These are phyloP conservation scores for Drosophila hamatofila DNA, from an alignment of 2,888 invertebrate genomes.

Conservation along the genomic window DNA sequence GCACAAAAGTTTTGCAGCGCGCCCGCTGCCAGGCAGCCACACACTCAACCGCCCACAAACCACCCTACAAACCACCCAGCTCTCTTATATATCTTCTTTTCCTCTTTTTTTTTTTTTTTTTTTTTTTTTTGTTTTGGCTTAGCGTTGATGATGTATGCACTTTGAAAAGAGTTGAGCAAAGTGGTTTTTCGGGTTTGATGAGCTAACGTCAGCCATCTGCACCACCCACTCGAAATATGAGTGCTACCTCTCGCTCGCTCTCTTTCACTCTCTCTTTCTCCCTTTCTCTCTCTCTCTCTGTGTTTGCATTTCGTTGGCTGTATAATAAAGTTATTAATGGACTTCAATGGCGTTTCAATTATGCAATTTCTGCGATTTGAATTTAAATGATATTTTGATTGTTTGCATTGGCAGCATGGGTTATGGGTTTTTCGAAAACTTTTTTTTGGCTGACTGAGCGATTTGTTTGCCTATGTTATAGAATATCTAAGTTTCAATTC, in stretches of 20 bases:
- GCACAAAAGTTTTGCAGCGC: constrained; percentile 71
- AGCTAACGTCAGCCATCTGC: constrained; percentile 67
- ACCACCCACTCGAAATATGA: constrained; percentile 41
- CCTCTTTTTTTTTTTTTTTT: background rate
- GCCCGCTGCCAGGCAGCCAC: constrained; percentile 9
- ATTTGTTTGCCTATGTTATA: constrained; percentile 34
- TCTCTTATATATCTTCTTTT: background rate
- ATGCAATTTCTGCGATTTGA: constrained; percentile 79
- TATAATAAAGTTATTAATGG: constrained; percentile 78
- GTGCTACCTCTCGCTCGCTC: constrained; percentile 17
- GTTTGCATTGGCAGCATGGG: constrained; percentile 51
- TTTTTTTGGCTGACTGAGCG: constrained; percentile 32
- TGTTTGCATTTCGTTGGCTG: constrained; percentile 61
- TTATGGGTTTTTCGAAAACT: constrained; percentile 17
- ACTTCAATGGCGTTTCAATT: constrained; percentile 78
- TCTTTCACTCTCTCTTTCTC: background rate
- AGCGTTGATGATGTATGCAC: constrained; percentile 78
- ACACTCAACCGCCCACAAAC: background rate
- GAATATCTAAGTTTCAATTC: constrained; percentile 9
- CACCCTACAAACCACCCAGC: constrained; percentile 8
- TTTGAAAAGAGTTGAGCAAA: constrained; percentile 79
- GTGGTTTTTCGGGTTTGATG: constrained; percentile 78
- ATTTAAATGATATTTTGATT: constrained; percentile 76
- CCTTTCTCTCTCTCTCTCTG: background rate
- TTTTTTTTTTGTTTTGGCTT: constrained; percentile 68